A percentile compares a stretch with the other conserved stretches of the same genome.
These are phyloP conservation scores for Exephanes ischioxanthus DNA, from an alignment of 2,888 invertebrate genomes.

Conservation along the genomic window DNA sequence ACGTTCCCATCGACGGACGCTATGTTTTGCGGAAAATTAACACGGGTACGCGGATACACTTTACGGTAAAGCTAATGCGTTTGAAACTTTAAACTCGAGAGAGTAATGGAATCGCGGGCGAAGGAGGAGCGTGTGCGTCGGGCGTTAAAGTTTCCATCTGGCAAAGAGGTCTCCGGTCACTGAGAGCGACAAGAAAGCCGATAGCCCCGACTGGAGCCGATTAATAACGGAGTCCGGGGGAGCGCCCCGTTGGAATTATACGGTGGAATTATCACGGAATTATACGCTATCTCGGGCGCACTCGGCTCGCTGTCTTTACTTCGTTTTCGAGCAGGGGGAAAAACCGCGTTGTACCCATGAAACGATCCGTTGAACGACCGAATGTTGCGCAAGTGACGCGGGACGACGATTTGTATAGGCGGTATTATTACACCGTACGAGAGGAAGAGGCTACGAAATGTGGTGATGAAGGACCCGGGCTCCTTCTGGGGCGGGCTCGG, in stretches of 20 bases:
- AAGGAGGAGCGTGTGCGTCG: slow-evolving; percentile 39
- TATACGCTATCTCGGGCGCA: background rate
- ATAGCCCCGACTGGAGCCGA: slow-evolving; percentile 31
- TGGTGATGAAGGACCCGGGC: slow-evolving; percentile 26
- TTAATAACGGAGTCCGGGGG: slow-evolving; percentile 32
- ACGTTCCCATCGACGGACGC: slow-evolving; percentile 36
- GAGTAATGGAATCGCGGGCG: slow-evolving; percentile 43
- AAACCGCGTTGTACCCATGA: background rate
- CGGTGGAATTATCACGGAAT: slow-evolving; percentile 16
- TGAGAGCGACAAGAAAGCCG: slow-evolving; percentile 26
- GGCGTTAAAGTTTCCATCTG: slow-evolving; percentile 38
- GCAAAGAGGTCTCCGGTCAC: slow-evolving; percentile 3
- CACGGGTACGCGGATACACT: slow-evolving; percentile 6
- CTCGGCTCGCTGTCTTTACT: slow-evolving; percentile 5
- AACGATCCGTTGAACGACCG: slow-evolving; percentile 11
- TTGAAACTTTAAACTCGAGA: slow-evolving; percentile 44
- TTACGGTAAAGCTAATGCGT: slow-evolving; percentile 21
- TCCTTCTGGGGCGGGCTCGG: slow-evolving; percentile 13
- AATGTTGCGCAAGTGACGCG: slow-evolving; percentile 25
- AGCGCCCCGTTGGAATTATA: slow-evolving; percentile 41
- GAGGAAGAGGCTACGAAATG: slow-evolving; percentile 26
- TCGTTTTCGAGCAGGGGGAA: slow-evolving; percentile 15
- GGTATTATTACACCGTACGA: slow-evolving; percentile 16
- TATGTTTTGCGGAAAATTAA: slow-evolving; percentile 58
- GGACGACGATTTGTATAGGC: slow-evolving; percentile 18